A percentile compares a stretch with the other conserved stretches of the same genome.
phyloP scores from a whole-genome alignment of 1,140 invertebrate genomes.

The Teleopsis dalmanni region DNA sequence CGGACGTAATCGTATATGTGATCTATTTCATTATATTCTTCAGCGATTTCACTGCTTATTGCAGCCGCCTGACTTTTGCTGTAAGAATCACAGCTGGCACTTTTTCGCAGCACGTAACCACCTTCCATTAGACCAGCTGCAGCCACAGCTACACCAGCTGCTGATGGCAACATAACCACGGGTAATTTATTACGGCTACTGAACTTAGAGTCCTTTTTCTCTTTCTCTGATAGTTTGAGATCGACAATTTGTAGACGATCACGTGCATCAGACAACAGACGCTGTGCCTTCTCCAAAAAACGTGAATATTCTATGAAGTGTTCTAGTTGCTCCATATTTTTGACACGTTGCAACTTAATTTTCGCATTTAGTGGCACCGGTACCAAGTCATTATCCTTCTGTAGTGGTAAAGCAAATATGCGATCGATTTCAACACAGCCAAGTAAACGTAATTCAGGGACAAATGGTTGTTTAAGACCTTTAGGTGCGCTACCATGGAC shows the following conservation, averaged over 20 bases:
- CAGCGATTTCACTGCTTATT: slow-evolving; percentile 51
- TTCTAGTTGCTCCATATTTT: slow-evolving; percentile 74
- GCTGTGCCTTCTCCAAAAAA: slow-evolving; percentile 70
- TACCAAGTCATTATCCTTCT: slow-evolving; percentile 70
- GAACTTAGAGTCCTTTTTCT: slow-evolving; percentile 44
- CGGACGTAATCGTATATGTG: slow-evolving; percentile 94
- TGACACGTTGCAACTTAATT: slow-evolving; percentile 73
- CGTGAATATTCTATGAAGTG: slow-evolving; percentile 71
- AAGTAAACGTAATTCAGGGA: slow-evolving; percentile 73
- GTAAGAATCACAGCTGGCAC: slow-evolving; percentile 59
- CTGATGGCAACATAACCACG: slow-evolving; percentile 45
- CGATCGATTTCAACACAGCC: slow-evolving; percentile 76
- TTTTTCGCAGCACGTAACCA: slow-evolving; percentile 58
- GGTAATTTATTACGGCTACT: slow-evolving; percentile 34
- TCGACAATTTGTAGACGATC: slow-evolving; percentile 76
- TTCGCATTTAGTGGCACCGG: slow-evolving; percentile 78
- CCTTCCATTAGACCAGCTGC: slow-evolving; percentile 26
- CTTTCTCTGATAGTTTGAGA: slow-evolving; percentile 61
- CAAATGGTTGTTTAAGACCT: slow-evolving; percentile 71
- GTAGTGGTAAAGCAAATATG: slow-evolving; percentile 74
- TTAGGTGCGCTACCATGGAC: slow-evolving; percentile 78
- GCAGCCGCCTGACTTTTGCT: slow-evolving; percentile 31
- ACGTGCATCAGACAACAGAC: slow-evolving; percentile 71
- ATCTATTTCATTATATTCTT: slow-evolving; percentile 93
- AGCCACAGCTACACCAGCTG: slow-evolving; percentile 23